Evolutionary conservation across 1,140 invertebrate genomes (phyloP).

Genomic region (Drosophila jambulina): DNA sequence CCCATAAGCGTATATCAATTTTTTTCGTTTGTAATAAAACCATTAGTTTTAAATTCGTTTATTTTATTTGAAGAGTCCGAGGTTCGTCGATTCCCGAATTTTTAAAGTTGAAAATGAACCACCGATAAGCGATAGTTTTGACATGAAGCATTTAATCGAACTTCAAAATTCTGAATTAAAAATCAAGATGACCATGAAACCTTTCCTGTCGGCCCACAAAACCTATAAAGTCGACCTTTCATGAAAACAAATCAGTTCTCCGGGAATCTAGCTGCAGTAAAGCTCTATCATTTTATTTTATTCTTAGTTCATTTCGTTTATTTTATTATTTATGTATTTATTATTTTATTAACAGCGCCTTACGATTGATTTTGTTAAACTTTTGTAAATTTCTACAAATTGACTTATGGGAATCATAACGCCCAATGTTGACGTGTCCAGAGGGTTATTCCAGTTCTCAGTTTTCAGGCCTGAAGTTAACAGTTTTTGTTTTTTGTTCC

Average conservation of each 20-base stretch:
- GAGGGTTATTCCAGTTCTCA: no score
- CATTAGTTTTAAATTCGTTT: not conserved
- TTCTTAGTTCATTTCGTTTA: no score
- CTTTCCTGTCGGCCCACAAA: not conserved
- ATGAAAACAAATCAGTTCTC: not conserved
- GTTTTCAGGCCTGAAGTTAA: no score
- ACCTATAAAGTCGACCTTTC: not conserved
- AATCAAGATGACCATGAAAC: not conserved
- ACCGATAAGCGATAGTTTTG: not conserved
- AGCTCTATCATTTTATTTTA: no score
- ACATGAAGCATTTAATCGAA: not conserved
- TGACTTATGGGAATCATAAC: no score
- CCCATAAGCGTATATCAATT: not conserved
- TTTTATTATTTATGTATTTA: no score
- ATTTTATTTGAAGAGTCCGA: not conserved
- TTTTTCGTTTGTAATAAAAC: constrained; percentile 5
- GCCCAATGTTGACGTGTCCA: no score
- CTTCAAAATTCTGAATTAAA: not conserved
- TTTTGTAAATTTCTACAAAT: no score
- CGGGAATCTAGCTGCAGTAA: not conserved
- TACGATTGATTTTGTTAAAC: no score
- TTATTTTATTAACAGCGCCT: no score
- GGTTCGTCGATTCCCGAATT: not conserved
- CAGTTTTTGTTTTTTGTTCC: no score
- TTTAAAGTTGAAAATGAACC: not conserved